Evolutionary conservation across 2,888 invertebrate genomes (phyloP).

Genomic region (Hirudinaria manillensis): DNA sequence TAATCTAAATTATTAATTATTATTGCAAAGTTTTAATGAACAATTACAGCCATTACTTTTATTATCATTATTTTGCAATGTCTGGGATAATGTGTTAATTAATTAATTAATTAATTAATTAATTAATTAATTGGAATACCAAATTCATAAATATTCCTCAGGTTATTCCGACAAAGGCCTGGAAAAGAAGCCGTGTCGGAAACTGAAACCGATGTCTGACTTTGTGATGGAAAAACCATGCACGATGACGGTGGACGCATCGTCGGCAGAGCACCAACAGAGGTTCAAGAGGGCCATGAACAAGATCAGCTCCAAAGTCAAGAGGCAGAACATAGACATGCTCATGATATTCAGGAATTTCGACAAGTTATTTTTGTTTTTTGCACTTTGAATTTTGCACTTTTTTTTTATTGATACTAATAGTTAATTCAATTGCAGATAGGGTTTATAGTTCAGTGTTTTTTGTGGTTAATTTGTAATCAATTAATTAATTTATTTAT

Average conservation of each 20-base stretch:
- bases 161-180: slow-evolving; percentile 52
- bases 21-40: slow-evolving; percentile 6
- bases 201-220: slow-evolving; percentile 48
- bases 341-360: slow-evolving; percentile 53
- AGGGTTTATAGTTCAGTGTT: too few species aligned
- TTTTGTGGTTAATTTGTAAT: neutral
- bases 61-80: neutral
- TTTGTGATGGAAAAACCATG: slow-evolving; percentile 52
- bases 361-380: slow-evolving; percentile 46
- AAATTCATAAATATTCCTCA: slow-evolving; percentile 35
- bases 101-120: neutral
- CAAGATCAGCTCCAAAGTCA: slow-evolving; percentile 45
- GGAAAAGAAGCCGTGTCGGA: slow-evolving; percentile 48
- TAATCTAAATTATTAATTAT: too few species aligned
- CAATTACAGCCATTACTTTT: neutral
- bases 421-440: too few species aligned
- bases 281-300: slow-evolving; percentile 48
- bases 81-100: neutral
- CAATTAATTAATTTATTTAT: too few species aligned
- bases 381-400: neutral
- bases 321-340: slow-evolving; percentile 49
- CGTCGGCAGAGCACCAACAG: slow-evolving; percentile 47
- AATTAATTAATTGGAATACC: neutral
- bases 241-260: slow-evolving; percentile 48
- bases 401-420: too few species aligned